Conservation (phyloP, 2,113 vertebrate genomes). For the Pangasianodon hypophthalmus region DNA sequence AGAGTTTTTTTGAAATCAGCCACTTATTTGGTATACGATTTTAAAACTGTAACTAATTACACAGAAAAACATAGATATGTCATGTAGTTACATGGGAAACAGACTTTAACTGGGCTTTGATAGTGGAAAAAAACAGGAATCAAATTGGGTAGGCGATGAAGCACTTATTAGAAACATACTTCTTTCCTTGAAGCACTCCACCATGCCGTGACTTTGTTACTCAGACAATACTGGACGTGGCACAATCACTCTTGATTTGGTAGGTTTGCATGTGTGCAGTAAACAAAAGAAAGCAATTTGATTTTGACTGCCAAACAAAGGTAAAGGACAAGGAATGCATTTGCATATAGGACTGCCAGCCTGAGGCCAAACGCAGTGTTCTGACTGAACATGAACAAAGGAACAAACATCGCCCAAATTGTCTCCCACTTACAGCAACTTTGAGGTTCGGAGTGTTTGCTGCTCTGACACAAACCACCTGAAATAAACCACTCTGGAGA, state of each 20-base stretch:
- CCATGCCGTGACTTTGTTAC: neutral
- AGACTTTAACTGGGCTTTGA: slow-evolving; percentile 12
- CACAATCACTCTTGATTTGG: slow-evolving; percentile 1
- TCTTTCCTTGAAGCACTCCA: neutral
- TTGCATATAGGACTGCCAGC: neutral
- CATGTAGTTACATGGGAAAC: neutral
- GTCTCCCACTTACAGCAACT: neutral
- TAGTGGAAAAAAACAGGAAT: neutral
- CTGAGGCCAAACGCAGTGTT: neutral
- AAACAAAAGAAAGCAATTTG: neutral
- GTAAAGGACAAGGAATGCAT: neutral
- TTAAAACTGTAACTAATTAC: slow-evolving; percentile 7
- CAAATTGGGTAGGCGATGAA: neutral
- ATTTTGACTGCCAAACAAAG: slow-evolving; percentile 9
- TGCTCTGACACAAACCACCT: neutral
- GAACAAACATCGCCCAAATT: neutral
- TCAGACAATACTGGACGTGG: neutral
- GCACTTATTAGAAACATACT: slow-evolving; percentile 8
- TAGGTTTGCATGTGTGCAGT: slow-evolving; percentile 1
- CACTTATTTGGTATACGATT: slow-evolving; percentile 6
- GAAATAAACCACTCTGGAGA: slow-evolving; percentile 1
- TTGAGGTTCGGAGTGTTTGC: neutral
- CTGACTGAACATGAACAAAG: slow-evolving; percentile 17
- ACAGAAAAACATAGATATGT: neutral
- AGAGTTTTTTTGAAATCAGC: neutral